Evolutionary conservation across 1,140 invertebrate genomes (phyloP).

Genomic region (Branchinecta lindahli): DNA sequence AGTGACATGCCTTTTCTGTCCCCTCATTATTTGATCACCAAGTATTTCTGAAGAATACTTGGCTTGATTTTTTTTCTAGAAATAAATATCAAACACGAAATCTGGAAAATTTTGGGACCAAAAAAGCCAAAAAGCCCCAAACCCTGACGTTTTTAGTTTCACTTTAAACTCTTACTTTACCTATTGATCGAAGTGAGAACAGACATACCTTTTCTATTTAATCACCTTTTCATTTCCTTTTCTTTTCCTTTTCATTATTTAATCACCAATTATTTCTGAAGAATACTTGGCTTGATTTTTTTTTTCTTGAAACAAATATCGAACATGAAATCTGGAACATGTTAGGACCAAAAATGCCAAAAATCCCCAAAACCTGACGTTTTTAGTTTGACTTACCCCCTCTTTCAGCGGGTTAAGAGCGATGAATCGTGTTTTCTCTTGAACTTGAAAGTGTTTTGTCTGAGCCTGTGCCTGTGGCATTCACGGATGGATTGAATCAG

Average conservation of each 20-base stretch:
- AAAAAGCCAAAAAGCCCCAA: background rate
- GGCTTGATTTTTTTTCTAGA: slow-evolving; percentile 2
- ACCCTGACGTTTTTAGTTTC: background rate
- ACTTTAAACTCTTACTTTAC: too few relatives aligned
- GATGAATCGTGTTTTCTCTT: too few relatives aligned
- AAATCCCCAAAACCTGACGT: background rate
- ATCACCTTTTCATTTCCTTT: too few relatives aligned
- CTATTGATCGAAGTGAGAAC: too few relatives aligned
- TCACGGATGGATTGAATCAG: too few relatives aligned
- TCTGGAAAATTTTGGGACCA: background rate
- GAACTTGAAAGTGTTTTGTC: too few relatives aligned
- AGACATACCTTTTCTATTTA: too few relatives aligned
- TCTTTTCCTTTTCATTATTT: too few relatives aligned
- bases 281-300: slow-evolving; percentile 9
- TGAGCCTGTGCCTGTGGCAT: too few relatives aligned
- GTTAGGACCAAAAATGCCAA: background rate
- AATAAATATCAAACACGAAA: slow-evolving; percentile 1
- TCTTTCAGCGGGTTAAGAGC: too few relatives aligned
- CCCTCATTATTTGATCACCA: too few relatives aligned
- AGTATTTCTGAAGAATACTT: slow-evolving; percentile 3
- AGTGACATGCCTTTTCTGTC: too few relatives aligned
- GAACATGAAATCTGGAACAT: background rate
- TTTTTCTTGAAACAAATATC: background rate
- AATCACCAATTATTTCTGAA: background rate
- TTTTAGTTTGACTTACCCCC: background rate